Conservation (phyloP, 2,888 invertebrate genomes). For the Crematogaster levior region DNA sequence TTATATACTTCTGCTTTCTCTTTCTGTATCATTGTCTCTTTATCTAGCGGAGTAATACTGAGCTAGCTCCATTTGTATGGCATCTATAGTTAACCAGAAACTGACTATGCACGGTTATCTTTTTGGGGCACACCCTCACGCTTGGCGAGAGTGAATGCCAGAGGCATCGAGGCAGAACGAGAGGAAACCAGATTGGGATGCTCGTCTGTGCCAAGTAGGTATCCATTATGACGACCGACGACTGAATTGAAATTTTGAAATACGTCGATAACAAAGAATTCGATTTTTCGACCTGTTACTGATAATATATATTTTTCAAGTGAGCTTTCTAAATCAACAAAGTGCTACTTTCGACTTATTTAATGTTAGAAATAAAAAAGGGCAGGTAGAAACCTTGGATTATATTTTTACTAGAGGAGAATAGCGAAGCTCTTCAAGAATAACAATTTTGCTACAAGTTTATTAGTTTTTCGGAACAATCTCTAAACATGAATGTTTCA, state of each 20-base stretch:
- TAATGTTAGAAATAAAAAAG: constrained; percentile 3
- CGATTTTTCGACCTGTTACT: background rate
- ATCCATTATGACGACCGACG: constrained; percentile 15
- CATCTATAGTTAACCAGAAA: constrained; percentile 72
- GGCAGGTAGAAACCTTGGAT: background rate
- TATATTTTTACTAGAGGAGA: background rate
- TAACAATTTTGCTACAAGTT: constrained; percentile 6
- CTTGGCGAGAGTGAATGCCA: constrained; percentile 44
- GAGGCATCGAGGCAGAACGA: constrained; percentile 43
- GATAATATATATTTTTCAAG: background rate
- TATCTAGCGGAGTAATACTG: constrained; percentile 57
- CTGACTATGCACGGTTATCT: constrained; percentile 79
- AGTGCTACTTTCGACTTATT: background rate
- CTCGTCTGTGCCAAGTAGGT: background rate
- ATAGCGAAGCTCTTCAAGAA: background rate
- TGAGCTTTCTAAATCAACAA: background rate
- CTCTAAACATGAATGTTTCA: constrained; percentile 35
- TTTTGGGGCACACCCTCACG: constrained; percentile 73
- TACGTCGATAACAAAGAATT: constrained; percentile 8
- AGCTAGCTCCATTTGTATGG: constrained; percentile 67
- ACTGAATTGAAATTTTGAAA: constrained; percentile 33
- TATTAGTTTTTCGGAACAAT: background rate
- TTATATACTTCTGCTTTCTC: background rate
- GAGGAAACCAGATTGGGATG: constrained; percentile 48
- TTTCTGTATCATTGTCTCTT: constrained; percentile 37